Evolutionary conservation across 1,140 invertebrate genomes (phyloP), one percentile per base, ranked within the genome.

Genomic region (Drosophila dunni): DNA sequence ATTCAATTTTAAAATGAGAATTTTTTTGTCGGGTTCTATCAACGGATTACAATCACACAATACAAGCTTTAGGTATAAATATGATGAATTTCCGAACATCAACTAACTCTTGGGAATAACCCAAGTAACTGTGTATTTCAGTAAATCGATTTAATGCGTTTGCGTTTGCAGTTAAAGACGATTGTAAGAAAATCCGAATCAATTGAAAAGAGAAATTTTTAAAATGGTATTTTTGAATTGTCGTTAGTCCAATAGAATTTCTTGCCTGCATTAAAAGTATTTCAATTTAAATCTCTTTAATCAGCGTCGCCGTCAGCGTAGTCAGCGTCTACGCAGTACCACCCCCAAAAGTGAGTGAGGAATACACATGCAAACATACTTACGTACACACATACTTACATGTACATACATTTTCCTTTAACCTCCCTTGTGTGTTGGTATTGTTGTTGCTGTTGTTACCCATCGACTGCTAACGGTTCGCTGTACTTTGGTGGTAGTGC

Each of bases 201-300:
- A 48, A 29, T 29, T 29, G 24, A 67, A 17, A 15, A 34, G 7
- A 8, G 7, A 53, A 34, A 13, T 42, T 48, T 17, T 3, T 48
- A 10, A 48, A 20, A 20, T 7, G 15, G 15, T 17, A 46, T 36
- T 38, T 56, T 20, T 1, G 17, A 36, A 29, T 29, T 29, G 24
- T 33, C 46, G 2, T 46, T 29, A 53, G 8, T 53, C 13, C 50
- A 33, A 36, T 53, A 53, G 8, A 53, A 20, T 34, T 20, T 24
- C 7, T 48, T 34, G 8, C n/a, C 38, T 36, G 46, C 15, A 40
- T 40, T 24, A 56, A 75, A 67, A 77, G 61, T 65, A 60, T 75
- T 75, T 58, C 46, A 65, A 70, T 60, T 75, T 62, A 75, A 73
- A 68, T 61, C 58, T 57, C 68, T 77, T 79, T 73, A 79, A 77